Percentiles rank a stretch among this genome's conserved stretches.
phyloP scores from a whole-genome alignment of 2,888 invertebrate species.

The Sceliomorpha sp. region DNA sequence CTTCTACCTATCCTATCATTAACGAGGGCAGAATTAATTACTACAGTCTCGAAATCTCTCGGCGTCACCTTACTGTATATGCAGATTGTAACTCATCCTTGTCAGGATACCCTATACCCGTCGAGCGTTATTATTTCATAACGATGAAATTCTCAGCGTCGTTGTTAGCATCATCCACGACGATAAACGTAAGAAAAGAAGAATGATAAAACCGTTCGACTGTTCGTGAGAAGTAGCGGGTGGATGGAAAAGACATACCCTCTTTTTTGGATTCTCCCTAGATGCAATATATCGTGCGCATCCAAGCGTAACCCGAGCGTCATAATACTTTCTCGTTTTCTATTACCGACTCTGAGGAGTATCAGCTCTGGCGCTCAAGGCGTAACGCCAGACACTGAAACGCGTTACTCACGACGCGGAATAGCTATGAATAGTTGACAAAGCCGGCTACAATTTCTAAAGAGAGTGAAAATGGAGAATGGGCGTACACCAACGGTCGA shows the following conservation, averaged over 20 bases:
- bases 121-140: background rate
- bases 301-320: conserved; percentile 24
- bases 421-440: conserved; percentile 43
- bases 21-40: conserved; percentile 43
- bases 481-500: conserved; percentile 23
- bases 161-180: too few relatives aligned
- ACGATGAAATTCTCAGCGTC: too few relatives aligned
- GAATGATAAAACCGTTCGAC: too few relatives aligned
- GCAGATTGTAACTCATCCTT: conserved; percentile 33
- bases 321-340: conserved; percentile 50
- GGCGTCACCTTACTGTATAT: conserved; percentile 40
- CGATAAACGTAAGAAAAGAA: too few relatives aligned
- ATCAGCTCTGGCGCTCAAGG: conserved; percentile 39
- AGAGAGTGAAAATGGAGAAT: conserved; percentile 35
- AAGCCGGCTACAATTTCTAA: conserved; percentile 46
- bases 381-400: conserved; percentile 46
- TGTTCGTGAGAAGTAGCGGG: too few relatives aligned
- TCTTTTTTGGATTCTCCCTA: conserved; percentile 27
- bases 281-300: conserved; percentile 30
- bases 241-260: too few relatives aligned
- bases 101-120: too few relatives aligned
- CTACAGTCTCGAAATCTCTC: conserved; percentile 35
- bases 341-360: conserved; percentile 41
- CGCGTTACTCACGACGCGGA: conserved; percentile 39
- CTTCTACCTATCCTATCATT: conserved; percentile 29